Evolutionary conservation across 2,888 invertebrate species (phyloP).

Genomic region (Drosophila mercatorum): DNA sequence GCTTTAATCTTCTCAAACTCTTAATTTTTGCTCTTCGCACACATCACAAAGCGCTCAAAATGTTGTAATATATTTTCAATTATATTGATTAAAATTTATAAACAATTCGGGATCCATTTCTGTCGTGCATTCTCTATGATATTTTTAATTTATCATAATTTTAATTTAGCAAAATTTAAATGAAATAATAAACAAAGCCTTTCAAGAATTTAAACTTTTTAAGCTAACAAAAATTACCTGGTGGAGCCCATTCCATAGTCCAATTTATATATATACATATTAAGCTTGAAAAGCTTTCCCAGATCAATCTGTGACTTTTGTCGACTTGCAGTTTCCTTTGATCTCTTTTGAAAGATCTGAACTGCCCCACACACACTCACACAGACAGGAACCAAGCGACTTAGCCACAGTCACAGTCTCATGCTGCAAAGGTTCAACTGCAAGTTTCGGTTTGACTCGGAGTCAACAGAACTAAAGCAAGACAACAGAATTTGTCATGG

Average conservation of each 20-base stretch:
- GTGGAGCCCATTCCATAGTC: not conserved
- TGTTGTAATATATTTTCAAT: too few species aligned
- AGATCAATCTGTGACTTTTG: slow-evolving; percentile 43
- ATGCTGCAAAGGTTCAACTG: slow-evolving; percentile 19
- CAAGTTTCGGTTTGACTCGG: slow-evolving; percentile 3
- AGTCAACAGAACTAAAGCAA: slow-evolving; percentile 65
- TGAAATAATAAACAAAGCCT: too few species aligned
- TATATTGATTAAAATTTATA: too few species aligned
- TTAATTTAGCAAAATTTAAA: too few species aligned
- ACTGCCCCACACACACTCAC: slow-evolving; percentile 60
- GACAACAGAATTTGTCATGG: slow-evolving; percentile 82
- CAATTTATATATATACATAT: not conserved
- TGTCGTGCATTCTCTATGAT: too few species aligned
- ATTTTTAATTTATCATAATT: too few species aligned
- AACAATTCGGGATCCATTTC: too few species aligned
- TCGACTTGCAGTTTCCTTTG: slow-evolving; percentile 36
- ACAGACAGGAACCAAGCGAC: slow-evolving; percentile 38
- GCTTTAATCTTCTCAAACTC: too few species aligned
- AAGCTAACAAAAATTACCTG: not conserved
- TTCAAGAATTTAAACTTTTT: not conserved
- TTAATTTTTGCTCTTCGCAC: too few species aligned
- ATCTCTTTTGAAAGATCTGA: slow-evolving; percentile 49
- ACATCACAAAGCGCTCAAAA: too few species aligned
- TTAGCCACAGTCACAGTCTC: slow-evolving; percentile 13
- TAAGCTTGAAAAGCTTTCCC: slow-evolving; percentile 3